These are phyloP conservation scores for Drosophila nikananu DNA, from an alignment of 1,140 invertebrate species.

Conservation along the genomic window DNA sequence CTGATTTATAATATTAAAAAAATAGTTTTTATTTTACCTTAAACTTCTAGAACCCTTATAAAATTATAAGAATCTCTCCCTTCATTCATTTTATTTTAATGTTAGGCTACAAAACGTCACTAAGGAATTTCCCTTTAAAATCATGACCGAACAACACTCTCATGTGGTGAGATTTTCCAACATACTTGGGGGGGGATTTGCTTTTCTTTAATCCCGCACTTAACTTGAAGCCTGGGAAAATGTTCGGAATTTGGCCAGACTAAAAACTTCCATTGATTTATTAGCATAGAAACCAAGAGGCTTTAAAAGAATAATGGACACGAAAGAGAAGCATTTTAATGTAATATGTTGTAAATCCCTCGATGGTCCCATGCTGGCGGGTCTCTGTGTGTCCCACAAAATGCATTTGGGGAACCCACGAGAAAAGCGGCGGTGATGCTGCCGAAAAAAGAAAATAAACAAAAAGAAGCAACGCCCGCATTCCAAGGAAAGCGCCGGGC, in stretches of 20 bases:
- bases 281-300: slow-evolving; percentile 42
- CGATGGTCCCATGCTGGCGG: slow-evolving; percentile 59
- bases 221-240: slow-evolving; percentile 44
- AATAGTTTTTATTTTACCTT: neutral
- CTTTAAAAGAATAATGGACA: slow-evolving; percentile 33
- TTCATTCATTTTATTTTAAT: neutral
- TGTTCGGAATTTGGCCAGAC: slow-evolving; percentile 53
- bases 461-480: slow-evolving; percentile 72
- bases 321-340: slow-evolving; percentile 63
- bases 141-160: neutral
- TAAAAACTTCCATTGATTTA: slow-evolving; percentile 71
- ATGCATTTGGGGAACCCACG: slow-evolving; percentile 63
- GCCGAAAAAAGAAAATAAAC: slow-evolving; percentile 55
- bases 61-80: neutral
- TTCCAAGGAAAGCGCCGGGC: slow-evolving; percentile 78
- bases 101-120: slow-evolving; percentile 1
- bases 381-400: slow-evolving; percentile 50
- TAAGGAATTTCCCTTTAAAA: slow-evolving; percentile 3
- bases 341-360: slow-evolving; percentile 71
- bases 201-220: slow-evolving; percentile 28
- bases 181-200: slow-evolving; percentile 22
- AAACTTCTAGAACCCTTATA: neutral
- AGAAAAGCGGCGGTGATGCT: slow-evolving; percentile 28
- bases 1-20: neutral
- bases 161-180: slow-evolving; percentile 25